Percentiles rank a stretch among this genome's conserved stretches.
Conservation (phyloP, 2,888 invertebrate species). For the Mesorhabditis sp. region DNA sequence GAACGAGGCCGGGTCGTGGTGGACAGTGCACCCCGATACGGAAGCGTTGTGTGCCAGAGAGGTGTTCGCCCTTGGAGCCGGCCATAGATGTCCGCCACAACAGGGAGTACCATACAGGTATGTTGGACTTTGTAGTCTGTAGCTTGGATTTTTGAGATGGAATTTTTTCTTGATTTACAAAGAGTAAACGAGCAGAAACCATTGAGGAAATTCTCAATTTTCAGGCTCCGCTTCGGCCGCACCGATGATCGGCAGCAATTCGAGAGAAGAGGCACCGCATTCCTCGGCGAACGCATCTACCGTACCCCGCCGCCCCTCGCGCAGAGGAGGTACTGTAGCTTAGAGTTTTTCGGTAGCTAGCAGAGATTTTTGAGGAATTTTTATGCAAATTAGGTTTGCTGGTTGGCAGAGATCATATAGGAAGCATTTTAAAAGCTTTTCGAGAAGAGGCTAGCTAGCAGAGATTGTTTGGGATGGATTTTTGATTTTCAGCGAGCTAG, state of each 20-base stretch:
- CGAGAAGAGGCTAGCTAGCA: too few relatives aligned
- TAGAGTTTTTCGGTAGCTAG: background rate
- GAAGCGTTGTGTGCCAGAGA: constrained; percentile 34
- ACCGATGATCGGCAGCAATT: constrained; percentile 1
- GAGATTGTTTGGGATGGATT: too few relatives aligned
- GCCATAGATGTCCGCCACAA: constrained; percentile 34
- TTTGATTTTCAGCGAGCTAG: too few relatives aligned
- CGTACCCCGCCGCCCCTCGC: background rate
- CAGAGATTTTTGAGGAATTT: too few relatives aligned
- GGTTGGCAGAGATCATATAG: too few relatives aligned
- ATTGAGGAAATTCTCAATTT: background rate
- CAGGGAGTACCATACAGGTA: background rate
- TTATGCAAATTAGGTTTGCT: too few relatives aligned
- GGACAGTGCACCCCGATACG: constrained; percentile 41
- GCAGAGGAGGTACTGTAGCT: background rate
- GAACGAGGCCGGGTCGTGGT: constrained; percentile 43
- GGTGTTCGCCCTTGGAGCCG: constrained; percentile 28
- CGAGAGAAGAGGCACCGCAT: background rate
- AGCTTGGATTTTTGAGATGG: background rate
- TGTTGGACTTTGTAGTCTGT: constrained; percentile 10
- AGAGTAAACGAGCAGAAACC: too few relatives aligned
- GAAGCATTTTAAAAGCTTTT: too few relatives aligned
- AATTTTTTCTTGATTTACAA: too few relatives aligned
- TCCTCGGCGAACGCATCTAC: constrained; percentile 5
- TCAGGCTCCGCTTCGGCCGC: background rate